Evolutionary conservation across 2,113 vertebrate genomes (phyloP), one percentile per base, ranked within the genome.

Genomic region (Actinemys pallida): DNA sequence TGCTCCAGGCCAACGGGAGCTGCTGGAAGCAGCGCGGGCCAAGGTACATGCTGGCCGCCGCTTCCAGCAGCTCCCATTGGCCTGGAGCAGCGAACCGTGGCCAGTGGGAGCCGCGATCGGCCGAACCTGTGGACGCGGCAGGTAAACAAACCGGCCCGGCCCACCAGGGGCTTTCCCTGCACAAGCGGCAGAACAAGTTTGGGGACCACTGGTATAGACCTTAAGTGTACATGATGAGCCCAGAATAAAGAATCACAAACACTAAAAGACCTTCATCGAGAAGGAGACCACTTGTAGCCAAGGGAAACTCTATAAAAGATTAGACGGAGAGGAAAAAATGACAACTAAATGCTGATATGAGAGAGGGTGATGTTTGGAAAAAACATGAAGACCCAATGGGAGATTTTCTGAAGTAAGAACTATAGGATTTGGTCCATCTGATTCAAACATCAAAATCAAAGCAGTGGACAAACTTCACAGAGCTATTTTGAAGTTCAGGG

Each of bases 181-280:
- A 45, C 45, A 45, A 45, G 45, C 45, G 45, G 6, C 45, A 45
- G 45, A 45, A 45, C 45, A 45, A 45, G 45, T 45, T 45, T 45
- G 45, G 45, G 45, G 45, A 45, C 45, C 45, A 6, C 45, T 45
- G 5, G 45, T 45, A 45, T 45, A 45, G 81, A 6, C 2, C 25
- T 86, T 25, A 78, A 78, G 62, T n/a, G 1, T 3, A 4, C 54
- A 11, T 24, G 11, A 1, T 1, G 27, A 80, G 2, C 0, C 2
- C 14, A 12, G 82, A 45, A 78, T 78, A 75, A 92, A 90, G 8
- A 90, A 84, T 52, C 75, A 13, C 31, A 72, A 52, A 31, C 0
- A 84, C 29, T 69, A 47, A 76, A 49, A 9, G 3, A 25, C 81
- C 62, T 52, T 3, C 25, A 0, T 39, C 2, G 13, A 89, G 25